Conservation (phyloP, 2,888 invertebrate genomes). For the Diadromus collaris region DNA sequence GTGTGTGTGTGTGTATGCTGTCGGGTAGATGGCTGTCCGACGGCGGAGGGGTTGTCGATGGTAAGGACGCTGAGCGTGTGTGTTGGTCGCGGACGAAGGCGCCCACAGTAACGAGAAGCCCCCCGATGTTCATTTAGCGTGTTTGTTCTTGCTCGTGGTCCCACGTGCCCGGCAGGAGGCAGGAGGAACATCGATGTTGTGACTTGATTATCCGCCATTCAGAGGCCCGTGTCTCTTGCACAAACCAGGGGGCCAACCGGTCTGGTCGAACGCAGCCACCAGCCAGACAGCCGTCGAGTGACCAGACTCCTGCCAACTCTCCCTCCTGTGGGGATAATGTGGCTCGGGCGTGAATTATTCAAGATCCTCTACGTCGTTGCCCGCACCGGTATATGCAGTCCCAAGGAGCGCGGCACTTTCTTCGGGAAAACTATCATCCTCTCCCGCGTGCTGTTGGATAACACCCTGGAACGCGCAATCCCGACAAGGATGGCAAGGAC, state of each 20-base stretch:
- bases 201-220: constrained; percentile 80
- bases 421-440: constrained; percentile 19
- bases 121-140: constrained; percentile 77
- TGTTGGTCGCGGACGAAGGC: constrained; percentile 35
- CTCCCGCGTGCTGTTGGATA: constrained; percentile 12
- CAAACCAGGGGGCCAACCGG: constrained; percentile 67
- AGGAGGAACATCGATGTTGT: constrained; percentile 75
- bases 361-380: constrained; percentile 61
- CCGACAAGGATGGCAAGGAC: constrained; percentile 71
- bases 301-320: constrained; percentile 65
- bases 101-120: constrained; percentile 71
- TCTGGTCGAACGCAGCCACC: constrained; percentile 63
- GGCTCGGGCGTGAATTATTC: constrained; percentile 74
- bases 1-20: background rate
- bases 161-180: constrained; percentile 63
- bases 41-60: constrained; percentile 36
- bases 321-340: constrained; percentile 46
- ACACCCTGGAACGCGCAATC: constrained; percentile 27
- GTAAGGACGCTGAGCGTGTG: constrained; percentile 37
- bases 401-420: constrained; percentile 45
- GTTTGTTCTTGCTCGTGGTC: constrained; percentile 77
- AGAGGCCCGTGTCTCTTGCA: constrained; percentile 75
- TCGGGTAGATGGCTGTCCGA: constrained; percentile 5
- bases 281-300: constrained; percentile 69
- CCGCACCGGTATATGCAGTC: constrained; percentile 18